A percentile compares a stretch with the other conserved stretches of the same genome.
phyloP scores from a whole-genome alignment of 2,797 vertebrate genomes.

The Mormyrus hasselquistii region DNA sequence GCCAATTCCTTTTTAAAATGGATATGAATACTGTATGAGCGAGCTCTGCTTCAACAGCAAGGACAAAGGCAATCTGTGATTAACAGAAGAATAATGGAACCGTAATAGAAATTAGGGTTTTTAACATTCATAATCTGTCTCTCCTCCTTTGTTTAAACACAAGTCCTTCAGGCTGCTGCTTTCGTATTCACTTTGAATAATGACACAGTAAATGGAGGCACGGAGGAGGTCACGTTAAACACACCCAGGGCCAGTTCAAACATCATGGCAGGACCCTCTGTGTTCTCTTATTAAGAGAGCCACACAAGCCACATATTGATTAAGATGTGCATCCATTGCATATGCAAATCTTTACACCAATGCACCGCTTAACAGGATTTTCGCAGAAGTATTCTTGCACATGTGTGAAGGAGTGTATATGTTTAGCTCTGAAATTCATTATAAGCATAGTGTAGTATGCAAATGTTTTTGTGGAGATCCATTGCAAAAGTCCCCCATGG shows the following conservation, averaged over 20 bases:
- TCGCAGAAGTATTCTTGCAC: conserved; percentile 26
- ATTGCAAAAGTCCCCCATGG: neutral
- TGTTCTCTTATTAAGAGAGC: neutral
- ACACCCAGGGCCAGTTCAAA: conserved; percentile 53
- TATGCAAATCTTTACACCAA: neutral
- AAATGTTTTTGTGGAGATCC: neutral
- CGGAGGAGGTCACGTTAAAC: conserved; percentile 31
- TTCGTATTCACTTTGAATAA: conserved; percentile 65
- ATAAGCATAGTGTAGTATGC: neutral
- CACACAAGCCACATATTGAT: conserved; percentile 33
- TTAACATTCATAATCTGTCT: conserved; percentile 66
- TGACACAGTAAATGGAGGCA: conserved; percentile 61
- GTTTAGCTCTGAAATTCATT: neutral
- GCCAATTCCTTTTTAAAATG: conserved; percentile 49
- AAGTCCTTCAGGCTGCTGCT: conserved; percentile 64
- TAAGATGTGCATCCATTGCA: conserved; percentile 46
- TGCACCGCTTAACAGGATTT: conserved; percentile 34
- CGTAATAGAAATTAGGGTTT: conserved; percentile 71
- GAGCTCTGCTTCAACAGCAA: conserved; percentile 56
- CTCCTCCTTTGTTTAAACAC: conserved; percentile 67
- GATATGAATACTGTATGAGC: conserved; percentile 66
- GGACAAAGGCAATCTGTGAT: conserved; percentile 64
- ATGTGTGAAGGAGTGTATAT: neutral
- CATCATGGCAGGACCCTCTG: conserved; percentile 49
- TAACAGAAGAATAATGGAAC: conserved; percentile 71